Percentiles rank a stretch among this genome's conserved stretches.
Evolutionary conservation across 1,140 invertebrate genomes (phyloP).

Genomic region (Arion vulgaris): DNA sequence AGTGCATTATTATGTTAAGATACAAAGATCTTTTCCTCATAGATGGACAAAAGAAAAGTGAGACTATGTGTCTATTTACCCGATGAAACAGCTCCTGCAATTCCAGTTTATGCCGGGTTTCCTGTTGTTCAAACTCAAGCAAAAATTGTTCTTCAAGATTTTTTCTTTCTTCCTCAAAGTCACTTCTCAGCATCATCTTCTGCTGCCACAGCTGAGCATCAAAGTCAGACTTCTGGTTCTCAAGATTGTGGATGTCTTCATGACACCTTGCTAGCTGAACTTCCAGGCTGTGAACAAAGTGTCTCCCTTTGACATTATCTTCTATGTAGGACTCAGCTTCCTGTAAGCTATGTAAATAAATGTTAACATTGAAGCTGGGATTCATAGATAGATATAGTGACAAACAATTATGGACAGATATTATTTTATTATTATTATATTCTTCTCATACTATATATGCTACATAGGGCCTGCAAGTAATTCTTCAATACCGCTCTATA

Average conservation of each 20-base stretch:
- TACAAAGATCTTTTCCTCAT: too few relatives aligned
- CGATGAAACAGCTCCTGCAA: neutral
- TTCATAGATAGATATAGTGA: too few relatives aligned
- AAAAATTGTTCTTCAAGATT: slow-evolving; percentile 13
- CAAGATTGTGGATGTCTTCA: neutral
- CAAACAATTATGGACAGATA: too few relatives aligned
- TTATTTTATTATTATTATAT: too few relatives aligned
- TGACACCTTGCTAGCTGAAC: slow-evolving; percentile 5
- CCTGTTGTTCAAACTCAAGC: slow-evolving; percentile 15
- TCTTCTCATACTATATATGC: too few relatives aligned
- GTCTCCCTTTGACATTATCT: neutral
- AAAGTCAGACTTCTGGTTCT: slow-evolving; percentile 25
- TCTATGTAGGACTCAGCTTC: neutral
- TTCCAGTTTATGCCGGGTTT: neutral
- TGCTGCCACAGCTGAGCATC: slow-evolving; percentile 12
- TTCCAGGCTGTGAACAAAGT: slow-evolving; percentile 12
- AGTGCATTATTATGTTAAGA: too few relatives aligned
- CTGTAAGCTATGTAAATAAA: neutral
- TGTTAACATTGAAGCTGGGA: too few relatives aligned
- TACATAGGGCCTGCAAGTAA: too few relatives aligned
- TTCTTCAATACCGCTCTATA: too few relatives aligned
- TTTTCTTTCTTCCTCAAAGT: slow-evolving; percentile 26
- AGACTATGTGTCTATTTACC: slow-evolving; percentile 7
- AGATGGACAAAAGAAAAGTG: too few relatives aligned
- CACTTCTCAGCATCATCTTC: slow-evolving; percentile 1